Percentiles rank a stretch among this genome's conserved stretches.
Conservation (phyloP, 2,113 vertebrate species). For the Gavialis gangeticus region DNA sequence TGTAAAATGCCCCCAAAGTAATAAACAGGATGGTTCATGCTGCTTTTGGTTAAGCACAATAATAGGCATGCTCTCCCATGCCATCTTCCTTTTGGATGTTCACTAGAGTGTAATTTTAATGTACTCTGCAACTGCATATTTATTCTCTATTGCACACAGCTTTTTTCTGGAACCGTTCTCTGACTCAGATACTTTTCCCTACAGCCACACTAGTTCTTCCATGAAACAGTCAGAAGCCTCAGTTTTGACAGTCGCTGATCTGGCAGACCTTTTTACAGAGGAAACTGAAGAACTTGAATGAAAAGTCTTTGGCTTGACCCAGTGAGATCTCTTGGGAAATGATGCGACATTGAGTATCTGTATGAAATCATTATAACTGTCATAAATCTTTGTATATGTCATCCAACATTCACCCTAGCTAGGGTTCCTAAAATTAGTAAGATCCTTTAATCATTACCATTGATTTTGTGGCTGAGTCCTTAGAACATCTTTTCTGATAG, state of each 20-base stretch:
- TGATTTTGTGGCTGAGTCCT: constrained; percentile 31
- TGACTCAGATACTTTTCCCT: constrained; percentile 24
- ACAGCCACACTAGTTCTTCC: constrained; percentile 88
- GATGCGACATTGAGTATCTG: background rate
- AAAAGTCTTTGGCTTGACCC: constrained; percentile 35
- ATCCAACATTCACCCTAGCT: constrained; percentile 7
- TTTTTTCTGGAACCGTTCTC: background rate
- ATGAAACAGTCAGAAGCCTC: constrained; percentile 96
- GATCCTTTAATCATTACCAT: constrained; percentile 34
- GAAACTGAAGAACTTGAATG: constrained; percentile 89
- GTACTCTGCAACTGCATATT: background rate
- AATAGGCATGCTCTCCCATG: background rate
- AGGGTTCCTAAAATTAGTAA: background rate
- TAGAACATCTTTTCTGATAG: constrained; percentile 50
- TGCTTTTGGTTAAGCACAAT: background rate
- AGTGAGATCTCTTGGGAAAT: background rate
- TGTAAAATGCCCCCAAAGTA: background rate
- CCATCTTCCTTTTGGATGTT: background rate
- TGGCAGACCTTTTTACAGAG: constrained; percentile 95
- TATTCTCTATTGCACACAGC: background rate
- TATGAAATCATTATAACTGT: constrained; percentile 19
- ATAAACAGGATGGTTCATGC: background rate
- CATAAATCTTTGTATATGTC: constrained; percentile 40
- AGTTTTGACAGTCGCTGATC: constrained; percentile 93
- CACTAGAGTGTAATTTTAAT: background rate